phyloP scores from a whole-genome alignment of 1,140 invertebrate genomes.

The Listronotus oregonensis region DNA sequence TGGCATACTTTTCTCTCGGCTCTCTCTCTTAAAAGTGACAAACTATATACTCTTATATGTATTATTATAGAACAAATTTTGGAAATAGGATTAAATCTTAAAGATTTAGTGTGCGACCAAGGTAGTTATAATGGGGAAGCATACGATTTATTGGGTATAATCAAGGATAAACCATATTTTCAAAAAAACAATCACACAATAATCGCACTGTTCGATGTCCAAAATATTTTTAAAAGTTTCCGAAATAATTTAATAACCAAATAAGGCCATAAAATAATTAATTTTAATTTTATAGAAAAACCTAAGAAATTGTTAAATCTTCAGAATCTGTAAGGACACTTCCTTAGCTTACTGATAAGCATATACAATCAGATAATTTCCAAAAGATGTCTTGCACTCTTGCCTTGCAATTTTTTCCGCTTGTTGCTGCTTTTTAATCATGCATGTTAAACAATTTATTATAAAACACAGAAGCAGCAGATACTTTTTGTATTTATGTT shows the following conservation, averaged over 20 bases:
- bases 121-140: slow-evolving; percentile 25
- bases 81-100: background rate
- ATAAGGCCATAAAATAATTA: slow-evolving; percentile 10
- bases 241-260: slow-evolving; percentile 31
- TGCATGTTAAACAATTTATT: slow-evolving; percentile 32
- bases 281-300: slow-evolving; percentile 23
- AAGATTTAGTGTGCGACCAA: slow-evolving; percentile 24
- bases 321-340: slow-evolving; percentile 23
- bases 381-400: slow-evolving; percentile 26
- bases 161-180: slow-evolving; percentile 33
- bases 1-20: slow-evolving; percentile 24
- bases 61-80: slow-evolving; percentile 9
- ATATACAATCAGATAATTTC: too few species aligned
- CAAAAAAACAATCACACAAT: slow-evolving; percentile 13
- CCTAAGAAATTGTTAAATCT: slow-evolving; percentile 26
- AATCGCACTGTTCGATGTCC: slow-evolving; percentile 27
- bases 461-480: slow-evolving; percentile 24
- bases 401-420: slow-evolving; percentile 42
- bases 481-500: slow-evolving; percentile 43
- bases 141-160: slow-evolving; percentile 20
- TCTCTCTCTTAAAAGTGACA: background rate
- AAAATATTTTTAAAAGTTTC: slow-evolving; percentile 33
- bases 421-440: slow-evolving; percentile 40
- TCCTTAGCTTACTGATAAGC: slow-evolving; percentile 37
- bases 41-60: slow-evolving; percentile 15